Conservation (phyloP, 2,113 vertebrate genomes). For the Malurus melanocephalus region DNA sequence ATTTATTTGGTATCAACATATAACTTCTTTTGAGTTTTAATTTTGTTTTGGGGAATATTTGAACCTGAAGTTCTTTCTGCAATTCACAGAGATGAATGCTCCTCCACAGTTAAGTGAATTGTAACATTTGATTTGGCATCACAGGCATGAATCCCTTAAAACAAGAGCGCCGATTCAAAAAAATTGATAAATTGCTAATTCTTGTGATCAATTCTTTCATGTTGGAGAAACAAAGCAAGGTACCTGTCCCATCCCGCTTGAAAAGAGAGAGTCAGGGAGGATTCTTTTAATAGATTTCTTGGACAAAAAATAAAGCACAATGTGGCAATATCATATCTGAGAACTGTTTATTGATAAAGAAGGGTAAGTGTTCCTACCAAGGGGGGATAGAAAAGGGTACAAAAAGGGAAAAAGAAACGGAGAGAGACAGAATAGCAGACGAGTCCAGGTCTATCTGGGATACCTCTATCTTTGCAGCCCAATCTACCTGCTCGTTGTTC, state of each 20-base stretch:
- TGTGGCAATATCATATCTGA: too few species aligned
- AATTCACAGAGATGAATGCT: not conserved
- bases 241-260: not conserved
- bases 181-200: not conserved
- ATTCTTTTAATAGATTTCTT: too few species aligned
- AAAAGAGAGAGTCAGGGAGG: too few species aligned
- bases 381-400: too few species aligned
- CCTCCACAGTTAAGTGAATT: not conserved
- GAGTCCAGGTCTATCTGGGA: too few species aligned
- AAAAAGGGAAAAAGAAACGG: too few species aligned
- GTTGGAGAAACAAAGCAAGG: not conserved
- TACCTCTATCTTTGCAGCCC: too few species aligned
- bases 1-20: not conserved
- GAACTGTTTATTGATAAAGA: too few species aligned
- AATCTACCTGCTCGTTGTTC: too few species aligned
- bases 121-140: not conserved
- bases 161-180: not conserved
- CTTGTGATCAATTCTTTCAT: not conserved
- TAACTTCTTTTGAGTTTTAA: not conserved
- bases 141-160: not conserved
- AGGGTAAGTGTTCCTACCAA: too few species aligned
- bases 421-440: too few species aligned
- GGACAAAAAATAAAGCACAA: too few species aligned
- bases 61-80: accelerated
- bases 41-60: accelerated